Percentiles rank a stretch among this genome's conserved stretches.
These are phyloP conservation scores for Baryphthengus martii DNA, from an alignment of 2,113 vertebrate species.

Conservation along the genomic window DNA sequence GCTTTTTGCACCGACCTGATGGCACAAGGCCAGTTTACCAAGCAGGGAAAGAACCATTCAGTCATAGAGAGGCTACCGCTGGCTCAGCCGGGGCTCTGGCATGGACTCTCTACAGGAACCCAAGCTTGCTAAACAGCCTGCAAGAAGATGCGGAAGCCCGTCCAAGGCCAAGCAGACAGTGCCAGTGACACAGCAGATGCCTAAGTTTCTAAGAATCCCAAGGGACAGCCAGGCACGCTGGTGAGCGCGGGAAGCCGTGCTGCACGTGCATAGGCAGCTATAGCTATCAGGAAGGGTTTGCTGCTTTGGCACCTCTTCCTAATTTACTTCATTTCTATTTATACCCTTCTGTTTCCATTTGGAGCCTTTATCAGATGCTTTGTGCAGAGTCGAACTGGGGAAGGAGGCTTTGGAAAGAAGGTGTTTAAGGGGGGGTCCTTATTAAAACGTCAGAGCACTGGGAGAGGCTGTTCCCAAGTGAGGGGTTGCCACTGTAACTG, in stretches of 20 bases:
- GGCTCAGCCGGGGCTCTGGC: background rate
- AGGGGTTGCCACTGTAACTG: background rate
- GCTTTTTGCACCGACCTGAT: background rate
- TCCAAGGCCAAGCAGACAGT: constrained; percentile 18
- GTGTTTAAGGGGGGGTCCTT: background rate
- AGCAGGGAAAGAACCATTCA: background rate
- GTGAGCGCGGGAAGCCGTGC: background rate
- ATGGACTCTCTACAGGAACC: background rate
- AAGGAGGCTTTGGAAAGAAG: background rate
- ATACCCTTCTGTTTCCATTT: constrained; percentile 10
- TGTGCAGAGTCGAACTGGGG: background rate
- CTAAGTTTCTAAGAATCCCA: constrained; percentile 28
- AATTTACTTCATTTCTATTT: constrained; percentile 51
- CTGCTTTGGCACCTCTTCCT: constrained; percentile 45
- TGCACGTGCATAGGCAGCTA: background rate
- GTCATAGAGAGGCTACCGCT: background rate
- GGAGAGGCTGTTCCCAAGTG: accelerated
- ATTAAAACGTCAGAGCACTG: background rate
- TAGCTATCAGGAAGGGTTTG: background rate
- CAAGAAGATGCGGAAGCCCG: background rate
- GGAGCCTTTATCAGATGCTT: background rate
- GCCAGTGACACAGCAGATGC: constrained; percentile 49
- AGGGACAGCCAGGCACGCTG: constrained; percentile 29
- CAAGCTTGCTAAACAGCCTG: background rate
- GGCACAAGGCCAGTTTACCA: background rate